phyloP scores from a whole-genome alignment of 1,140 invertebrate genomes.

The Apis laboriosa region DNA sequence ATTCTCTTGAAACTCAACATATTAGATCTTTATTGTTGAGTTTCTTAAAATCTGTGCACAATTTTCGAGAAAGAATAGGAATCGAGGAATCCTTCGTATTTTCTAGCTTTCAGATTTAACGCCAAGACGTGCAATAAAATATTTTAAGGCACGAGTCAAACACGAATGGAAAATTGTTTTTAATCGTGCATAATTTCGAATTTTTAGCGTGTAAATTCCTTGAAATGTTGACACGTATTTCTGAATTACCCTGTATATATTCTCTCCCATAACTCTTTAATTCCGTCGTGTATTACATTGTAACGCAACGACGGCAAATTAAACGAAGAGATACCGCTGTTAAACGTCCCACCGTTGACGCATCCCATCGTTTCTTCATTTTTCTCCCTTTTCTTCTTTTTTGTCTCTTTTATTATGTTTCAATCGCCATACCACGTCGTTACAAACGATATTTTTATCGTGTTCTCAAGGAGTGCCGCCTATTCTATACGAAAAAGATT shows the following conservation, averaged over 20 bases:
- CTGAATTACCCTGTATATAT: not conserved
- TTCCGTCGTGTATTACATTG: slow-evolving; percentile 38
- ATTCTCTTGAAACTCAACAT: too few species aligned
- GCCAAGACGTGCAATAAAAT: too few species aligned
- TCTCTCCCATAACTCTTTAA: slow-evolving; percentile 36
- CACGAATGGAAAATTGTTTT: too few species aligned
- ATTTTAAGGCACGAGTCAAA: too few species aligned
- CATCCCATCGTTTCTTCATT: slow-evolving; percentile 3
- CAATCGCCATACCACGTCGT: slow-evolving; percentile 16
- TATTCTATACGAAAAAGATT: slow-evolving; percentile 19
- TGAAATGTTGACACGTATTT: too few species aligned
- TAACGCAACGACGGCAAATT: slow-evolving; percentile 39
- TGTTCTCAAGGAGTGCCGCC: slow-evolving; percentile 24
- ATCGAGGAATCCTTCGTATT: too few species aligned
- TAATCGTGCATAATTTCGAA: too few species aligned
- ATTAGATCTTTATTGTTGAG: too few species aligned
- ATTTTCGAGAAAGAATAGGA: too few species aligned
- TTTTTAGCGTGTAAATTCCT: too few species aligned
- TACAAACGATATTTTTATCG: slow-evolving; percentile 28
- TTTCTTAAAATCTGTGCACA: too few species aligned
- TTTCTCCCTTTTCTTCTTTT: not conserved
- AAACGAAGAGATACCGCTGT: slow-evolving; percentile 36
- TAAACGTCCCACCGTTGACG: slow-evolving; percentile 37
- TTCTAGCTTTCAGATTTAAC: too few species aligned
- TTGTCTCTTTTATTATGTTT: not conserved